These are phyloP conservation scores for Cyprinodon variegatus DNA, from an alignment of 2,113 vertebrate genomes.

Conservation along the genomic window DNA sequence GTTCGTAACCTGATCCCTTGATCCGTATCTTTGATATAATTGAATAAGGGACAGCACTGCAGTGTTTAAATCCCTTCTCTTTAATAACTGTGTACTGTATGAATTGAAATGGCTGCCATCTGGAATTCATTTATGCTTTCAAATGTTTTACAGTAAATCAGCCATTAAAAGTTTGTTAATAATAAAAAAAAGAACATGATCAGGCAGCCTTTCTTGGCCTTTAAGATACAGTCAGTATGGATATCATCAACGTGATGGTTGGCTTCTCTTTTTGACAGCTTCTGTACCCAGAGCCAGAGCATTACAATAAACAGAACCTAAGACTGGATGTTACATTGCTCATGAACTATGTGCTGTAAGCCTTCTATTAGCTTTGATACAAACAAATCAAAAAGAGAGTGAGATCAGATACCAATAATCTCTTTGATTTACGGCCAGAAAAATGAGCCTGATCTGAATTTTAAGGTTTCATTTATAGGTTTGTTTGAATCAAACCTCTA, in stretches of 20 bases:
- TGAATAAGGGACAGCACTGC: not conserved
- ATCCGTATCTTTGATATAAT: not conserved
- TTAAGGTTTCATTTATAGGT: not conserved
- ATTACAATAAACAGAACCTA: slow-evolving; percentile 19
- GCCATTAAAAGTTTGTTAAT: not conserved
- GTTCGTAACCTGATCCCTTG: not conserved
- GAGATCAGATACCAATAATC: not conserved
- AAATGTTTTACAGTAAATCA: not conserved
- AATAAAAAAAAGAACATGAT: slow-evolving; percentile 16
- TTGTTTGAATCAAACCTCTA: not conserved
- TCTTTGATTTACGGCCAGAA: not conserved
- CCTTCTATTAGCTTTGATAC: not conserved
- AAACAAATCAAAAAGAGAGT: not conserved
- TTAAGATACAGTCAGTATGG: slow-evolving; percentile 7
- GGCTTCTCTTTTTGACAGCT: slow-evolving; percentile 41
- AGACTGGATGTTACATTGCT: not conserved
- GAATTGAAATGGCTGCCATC: not conserved
- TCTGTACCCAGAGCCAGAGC: slow-evolving; percentile 8
- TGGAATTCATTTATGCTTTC: slow-evolving; percentile 1
- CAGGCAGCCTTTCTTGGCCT: slow-evolving; percentile 26
- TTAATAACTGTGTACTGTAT: not conserved
- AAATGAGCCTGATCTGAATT: not conserved
- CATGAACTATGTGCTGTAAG: not conserved
- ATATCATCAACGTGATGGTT: slow-evolving; percentile 30
- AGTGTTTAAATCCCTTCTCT: not conserved